A percentile compares a stretch with the other conserved stretches of the same genome.
These are phyloP conservation scores for Raja brachyura DNA, from an alignment of 2,113 vertebrate species.

Conservation along the genomic window DNA sequence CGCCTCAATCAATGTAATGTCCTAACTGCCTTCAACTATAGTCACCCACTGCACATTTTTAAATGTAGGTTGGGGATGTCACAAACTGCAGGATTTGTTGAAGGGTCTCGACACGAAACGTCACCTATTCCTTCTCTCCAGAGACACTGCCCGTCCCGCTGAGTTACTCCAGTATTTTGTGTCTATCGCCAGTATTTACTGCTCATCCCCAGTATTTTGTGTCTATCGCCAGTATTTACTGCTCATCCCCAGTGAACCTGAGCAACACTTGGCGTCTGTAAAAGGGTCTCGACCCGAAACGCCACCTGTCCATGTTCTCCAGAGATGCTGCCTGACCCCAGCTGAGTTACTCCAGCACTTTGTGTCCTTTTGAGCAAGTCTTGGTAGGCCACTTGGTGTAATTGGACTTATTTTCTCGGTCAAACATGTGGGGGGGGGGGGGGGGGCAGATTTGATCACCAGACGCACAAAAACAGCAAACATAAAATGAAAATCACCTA, in stretches of 20 bases:
- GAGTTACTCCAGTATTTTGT: no score
- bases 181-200: neutral
- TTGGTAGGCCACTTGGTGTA: neutral
- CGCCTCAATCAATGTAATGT: neutral
- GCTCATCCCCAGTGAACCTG: neutral
- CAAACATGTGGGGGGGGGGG: neutral
- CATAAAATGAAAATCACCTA: neutral
- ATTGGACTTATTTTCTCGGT: neutral
- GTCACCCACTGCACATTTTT: neutral
- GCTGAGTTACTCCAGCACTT: no score
- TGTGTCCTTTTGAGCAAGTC: no score
- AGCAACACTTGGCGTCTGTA: neutral
- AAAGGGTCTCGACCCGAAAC: no score
- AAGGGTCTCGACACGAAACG: no score
- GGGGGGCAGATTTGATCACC: neutral
- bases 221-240: neutral
- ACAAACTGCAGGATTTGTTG: neutral
- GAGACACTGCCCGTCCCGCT: no score
- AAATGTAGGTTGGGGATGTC: neutral
- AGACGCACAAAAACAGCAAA: neutral
- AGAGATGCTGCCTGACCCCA: no score
- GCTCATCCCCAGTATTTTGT: neutral
- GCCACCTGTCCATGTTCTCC: no score
- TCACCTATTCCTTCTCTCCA: no score
- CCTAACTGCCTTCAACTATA: neutral